Evolutionary conservation across 2,113 vertebrate species (phyloP).

Genomic region (Ophiodon elongatus): DNA sequence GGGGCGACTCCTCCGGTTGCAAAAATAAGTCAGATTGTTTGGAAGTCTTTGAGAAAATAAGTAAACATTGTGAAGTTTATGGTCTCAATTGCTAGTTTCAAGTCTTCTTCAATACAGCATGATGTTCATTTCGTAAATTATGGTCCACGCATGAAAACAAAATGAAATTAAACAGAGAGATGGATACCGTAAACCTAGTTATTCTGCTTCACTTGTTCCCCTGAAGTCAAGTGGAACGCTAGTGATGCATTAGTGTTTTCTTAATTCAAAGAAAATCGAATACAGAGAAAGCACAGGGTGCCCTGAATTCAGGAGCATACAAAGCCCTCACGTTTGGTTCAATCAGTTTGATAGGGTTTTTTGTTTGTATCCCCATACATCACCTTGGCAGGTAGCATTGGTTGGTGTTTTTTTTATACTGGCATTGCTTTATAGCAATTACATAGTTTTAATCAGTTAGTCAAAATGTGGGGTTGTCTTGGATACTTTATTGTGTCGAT

Average conservation of each 20-base stretch:
- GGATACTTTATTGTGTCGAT: neutral
- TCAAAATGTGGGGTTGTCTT: neutral
- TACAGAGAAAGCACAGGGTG: slow-evolving; percentile 35
- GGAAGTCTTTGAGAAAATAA: neutral
- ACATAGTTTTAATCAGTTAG: neutral
- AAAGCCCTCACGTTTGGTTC: slow-evolving; percentile 17
- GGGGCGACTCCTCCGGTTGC: neutral
- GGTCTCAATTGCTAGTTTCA: no score
- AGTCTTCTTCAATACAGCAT: no score
- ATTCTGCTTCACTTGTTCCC: slow-evolving; percentile 27
- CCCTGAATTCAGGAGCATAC: slow-evolving; percentile 2
- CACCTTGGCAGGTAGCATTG: slow-evolving; percentile 13
- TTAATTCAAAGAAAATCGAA: slow-evolving; percentile 71
- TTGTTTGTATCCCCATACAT: slow-evolving; percentile 33
- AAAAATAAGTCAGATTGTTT: neutral
- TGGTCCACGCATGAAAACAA: slow-evolving; percentile 10
- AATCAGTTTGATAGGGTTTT: slow-evolving; percentile 36
- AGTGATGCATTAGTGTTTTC: slow-evolving; percentile 24
- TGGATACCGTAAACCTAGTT: slow-evolving; percentile 7
- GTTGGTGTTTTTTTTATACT: neutral
- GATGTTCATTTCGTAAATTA: no score
- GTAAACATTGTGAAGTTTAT: neutral
- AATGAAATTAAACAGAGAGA: slow-evolving; percentile 34
- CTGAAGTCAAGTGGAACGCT: slow-evolving; percentile 22
- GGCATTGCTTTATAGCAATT: slow-evolving; percentile 17